These are phyloP conservation scores for Drosophila punjabiensis DNA, from an alignment of 1,140 invertebrate genomes.

Conservation along the genomic window DNA sequence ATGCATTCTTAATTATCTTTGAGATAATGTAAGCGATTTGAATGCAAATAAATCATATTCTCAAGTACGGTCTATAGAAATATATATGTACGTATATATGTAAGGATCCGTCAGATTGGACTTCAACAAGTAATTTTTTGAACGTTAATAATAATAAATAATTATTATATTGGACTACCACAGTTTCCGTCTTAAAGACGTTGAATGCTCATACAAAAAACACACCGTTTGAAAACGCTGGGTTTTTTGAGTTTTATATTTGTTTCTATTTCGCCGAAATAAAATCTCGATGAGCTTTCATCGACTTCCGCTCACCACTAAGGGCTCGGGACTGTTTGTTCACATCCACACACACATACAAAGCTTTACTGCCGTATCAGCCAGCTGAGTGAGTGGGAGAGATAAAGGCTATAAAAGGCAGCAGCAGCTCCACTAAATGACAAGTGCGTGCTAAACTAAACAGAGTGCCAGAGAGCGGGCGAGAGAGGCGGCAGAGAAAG, in stretches of 20 bases:
- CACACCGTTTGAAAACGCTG: neutral
- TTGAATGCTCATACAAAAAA: neutral
- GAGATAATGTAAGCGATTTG: too few species aligned
- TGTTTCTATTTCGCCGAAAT: neutral
- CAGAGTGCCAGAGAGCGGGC: conserved; percentile 15
- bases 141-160: too few species aligned
- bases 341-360: conserved; percentile 1
- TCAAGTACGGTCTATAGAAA: too few species aligned
- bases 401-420: conserved; percentile 53
- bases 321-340: neutral
- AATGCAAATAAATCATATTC: too few species aligned
- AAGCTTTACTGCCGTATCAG: conserved; percentile 33
- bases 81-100: too few species aligned
- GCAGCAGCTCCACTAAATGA: conserved; percentile 15
- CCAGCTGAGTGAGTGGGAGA: conserved; percentile 59
- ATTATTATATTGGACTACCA: too few species aligned
- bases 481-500: conserved; percentile 35
- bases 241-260: neutral
- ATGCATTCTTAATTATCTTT: too few species aligned
- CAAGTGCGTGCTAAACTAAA: conserved; percentile 45
- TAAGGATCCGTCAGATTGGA: too few species aligned
- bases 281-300: conserved; percentile 13
- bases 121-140: too few species aligned
- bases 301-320: conserved; percentile 43
- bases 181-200: neutral